These are phyloP conservation scores for Lamellibrachia columna DNA, from an alignment of 2,888 invertebrate species.

Conservation along the genomic window DNA sequence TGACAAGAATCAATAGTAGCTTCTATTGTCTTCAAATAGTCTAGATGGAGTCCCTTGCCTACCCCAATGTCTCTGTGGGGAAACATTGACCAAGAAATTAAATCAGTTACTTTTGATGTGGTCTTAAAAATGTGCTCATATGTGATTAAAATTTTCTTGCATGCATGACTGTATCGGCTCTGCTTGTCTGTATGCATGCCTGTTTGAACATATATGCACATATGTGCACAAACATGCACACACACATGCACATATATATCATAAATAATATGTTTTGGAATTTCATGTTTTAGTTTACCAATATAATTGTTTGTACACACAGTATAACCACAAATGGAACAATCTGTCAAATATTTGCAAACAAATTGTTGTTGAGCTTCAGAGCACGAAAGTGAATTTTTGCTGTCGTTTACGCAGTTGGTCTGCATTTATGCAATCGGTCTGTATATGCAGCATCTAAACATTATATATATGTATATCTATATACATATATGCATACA, in stretches of 20 bases:
- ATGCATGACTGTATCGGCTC: background rate
- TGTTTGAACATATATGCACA: background rate
- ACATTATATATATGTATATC: background rate
- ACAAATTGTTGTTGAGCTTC: too few species aligned
- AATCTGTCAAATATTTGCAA: too few species aligned
- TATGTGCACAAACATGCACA: background rate
- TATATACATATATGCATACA: background rate
- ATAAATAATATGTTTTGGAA: too few species aligned
- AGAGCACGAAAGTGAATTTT: too few species aligned
- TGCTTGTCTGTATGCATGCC: background rate
- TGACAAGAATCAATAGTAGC: background rate
- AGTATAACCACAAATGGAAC: too few species aligned
- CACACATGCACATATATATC: too few species aligned
- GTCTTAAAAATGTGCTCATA: background rate
- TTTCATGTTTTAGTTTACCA: too few species aligned
- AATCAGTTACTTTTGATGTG: background rate
- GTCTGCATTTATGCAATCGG: too few species aligned
- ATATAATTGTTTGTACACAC: too few species aligned
- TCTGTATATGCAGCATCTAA: too few species aligned
- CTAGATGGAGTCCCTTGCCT: background rate
- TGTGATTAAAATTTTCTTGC: background rate
- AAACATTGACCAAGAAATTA: background rate
- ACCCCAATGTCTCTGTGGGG: background rate
- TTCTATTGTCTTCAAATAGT: constrained; percentile 10
- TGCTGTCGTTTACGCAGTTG: too few species aligned